Evolutionary conservation across 2,113 vertebrate species (phyloP).

Genomic region (Otocyon megalotis): DNA sequence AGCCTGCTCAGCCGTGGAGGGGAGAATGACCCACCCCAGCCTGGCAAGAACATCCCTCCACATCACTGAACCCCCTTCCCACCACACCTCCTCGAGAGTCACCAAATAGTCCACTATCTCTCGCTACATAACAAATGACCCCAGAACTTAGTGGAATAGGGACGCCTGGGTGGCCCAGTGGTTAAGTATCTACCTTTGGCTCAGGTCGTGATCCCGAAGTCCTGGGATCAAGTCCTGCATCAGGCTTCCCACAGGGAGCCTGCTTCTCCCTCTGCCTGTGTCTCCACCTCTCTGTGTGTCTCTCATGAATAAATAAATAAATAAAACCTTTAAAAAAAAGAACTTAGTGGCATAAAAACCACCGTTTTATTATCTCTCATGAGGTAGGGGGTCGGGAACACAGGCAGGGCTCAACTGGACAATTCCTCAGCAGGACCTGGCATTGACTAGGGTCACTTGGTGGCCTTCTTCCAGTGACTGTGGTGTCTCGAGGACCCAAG

Average conservation of each 20-base stretch:
- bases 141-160: not conserved
- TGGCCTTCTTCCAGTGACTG: not conserved
- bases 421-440: not conserved
- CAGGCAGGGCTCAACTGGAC: not conserved
- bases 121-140: not conserved
- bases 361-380: not conserved
- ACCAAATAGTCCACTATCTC: not conserved
- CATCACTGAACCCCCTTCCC: not conserved
- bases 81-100: not conserved
- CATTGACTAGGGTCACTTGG: not conserved
- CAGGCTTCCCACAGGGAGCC: no score
- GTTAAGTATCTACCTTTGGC: no score
- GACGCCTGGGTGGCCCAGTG: no score
- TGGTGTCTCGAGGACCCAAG: not conserved
- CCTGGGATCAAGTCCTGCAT: no score
- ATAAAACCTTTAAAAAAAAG: not conserved
- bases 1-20: not conserved
- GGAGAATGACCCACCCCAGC: not conserved
- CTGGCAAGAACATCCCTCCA: not conserved
- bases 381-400: not conserved
- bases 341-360: not conserved
- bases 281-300: no score
- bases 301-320: no score
- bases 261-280: no score
- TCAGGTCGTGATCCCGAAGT: no score